Base-by-base conservation (phyloP, 1,140 invertebrate genomes). In the Dryas iulia region DNA sequence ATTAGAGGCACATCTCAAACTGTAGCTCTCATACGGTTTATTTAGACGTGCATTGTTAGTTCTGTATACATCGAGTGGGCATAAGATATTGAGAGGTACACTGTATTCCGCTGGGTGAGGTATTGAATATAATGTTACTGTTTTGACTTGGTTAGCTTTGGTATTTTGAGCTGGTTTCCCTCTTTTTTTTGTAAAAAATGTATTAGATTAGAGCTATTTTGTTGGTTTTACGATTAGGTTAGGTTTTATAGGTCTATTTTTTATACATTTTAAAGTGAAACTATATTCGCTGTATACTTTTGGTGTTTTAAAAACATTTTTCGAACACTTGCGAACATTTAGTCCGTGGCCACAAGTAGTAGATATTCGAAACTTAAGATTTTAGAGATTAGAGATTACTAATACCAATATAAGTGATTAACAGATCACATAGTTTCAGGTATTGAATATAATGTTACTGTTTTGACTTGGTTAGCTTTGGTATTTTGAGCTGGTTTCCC, bases 1-100 rank as follows among this genome's bases (percentile, higher is more conserved):
- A 82, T 82, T 82, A 82, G 74, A 73, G 58, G 24, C 57, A 21
- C 14, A 47, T 47, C 39, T 47, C 39, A 47, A 47, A 47, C 39
- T 47, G 39, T 28, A 58, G 25, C 24, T n/a, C 18, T 58, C 24
- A 58, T 18, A 28, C 25, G n/a, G 39, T 47, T 47, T 47, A 47
- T 47, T 47, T 47, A 47, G 39, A 47, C 39, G 39, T 21, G 39
- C 39, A 47, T 47, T 47, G 39, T 47, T n/a, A 18, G 39, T 47
- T 47, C 18, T 18, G 39, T 18, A 47, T 21, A 21, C 39, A 14
- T 47, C 39, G 39, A 47, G 39, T 47, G 39, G 39, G 14, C 39
- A 2, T 21, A 21, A 47, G 39, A 47, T 47, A 47, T 47, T 47
- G 39, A 18, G 39, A 47, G 1, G 14, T 47, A 47, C 18, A 14